Evolutionary conservation across 2,888 invertebrate genomes (phyloP).

Genomic region (Pyrrhia umbra): DNA sequence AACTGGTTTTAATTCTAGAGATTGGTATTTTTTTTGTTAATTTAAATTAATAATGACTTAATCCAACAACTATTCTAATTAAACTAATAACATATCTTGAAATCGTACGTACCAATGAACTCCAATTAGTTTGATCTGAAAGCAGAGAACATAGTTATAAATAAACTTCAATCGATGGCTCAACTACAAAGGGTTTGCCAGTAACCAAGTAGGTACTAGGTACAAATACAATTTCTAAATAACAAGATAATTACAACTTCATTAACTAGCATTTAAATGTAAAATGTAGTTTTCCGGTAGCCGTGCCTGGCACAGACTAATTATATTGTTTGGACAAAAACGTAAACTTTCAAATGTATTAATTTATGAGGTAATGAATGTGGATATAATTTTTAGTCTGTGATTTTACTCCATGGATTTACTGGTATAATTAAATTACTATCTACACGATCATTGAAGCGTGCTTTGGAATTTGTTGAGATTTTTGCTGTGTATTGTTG

Average conservation of each 20-base stretch:
- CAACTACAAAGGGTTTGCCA: conserved; percentile 17
- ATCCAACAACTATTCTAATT: neutral
- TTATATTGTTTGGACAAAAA: conserved; percentile 47
- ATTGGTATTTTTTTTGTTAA: neutral
- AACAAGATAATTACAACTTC: conserved; percentile 44
- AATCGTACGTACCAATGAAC: conserved; percentile 54
- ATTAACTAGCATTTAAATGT: conserved; percentile 48
- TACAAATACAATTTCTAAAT: conserved; percentile 20
- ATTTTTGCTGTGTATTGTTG: neutral
- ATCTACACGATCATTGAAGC: conserved; percentile 20
- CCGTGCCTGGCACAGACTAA: conserved; percentile 51
- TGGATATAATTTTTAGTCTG: conserved; percentile 21
- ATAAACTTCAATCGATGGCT: conserved; percentile 40
- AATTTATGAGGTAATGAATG: conserved; percentile 28
- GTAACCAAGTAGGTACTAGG: conserved; percentile 1
- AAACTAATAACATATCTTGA: conserved; percentile 1
- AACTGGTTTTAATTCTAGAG: neutral
- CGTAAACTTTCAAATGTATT: conserved; percentile 45
- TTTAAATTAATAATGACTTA: neutral
- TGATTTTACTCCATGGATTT: neutral
- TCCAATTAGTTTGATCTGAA: conserved; percentile 55
- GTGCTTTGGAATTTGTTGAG: neutral
- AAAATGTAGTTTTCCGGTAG: conserved; percentile 52
- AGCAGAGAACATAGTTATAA: conserved; percentile 53
- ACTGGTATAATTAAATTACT: conserved; percentile 5